Conservation (phyloP, 1,140 invertebrate species). For the Popillia japonica region DNA sequence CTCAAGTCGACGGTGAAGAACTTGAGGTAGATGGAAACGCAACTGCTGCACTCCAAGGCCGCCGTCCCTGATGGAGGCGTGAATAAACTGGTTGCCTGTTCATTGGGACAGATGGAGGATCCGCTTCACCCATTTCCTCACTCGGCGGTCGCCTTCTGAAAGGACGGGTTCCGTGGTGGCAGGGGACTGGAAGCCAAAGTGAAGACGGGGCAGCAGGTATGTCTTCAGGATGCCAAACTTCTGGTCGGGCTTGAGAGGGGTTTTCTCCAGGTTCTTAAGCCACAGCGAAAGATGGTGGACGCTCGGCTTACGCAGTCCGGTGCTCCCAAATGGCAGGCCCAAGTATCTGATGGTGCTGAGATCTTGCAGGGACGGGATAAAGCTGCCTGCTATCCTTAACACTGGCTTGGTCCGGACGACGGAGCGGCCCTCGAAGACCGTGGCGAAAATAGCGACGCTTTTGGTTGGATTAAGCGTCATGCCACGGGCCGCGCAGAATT, state of each 20-base stretch:
- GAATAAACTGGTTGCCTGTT: too few relatives aligned
- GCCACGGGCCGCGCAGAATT: constrained; percentile 23
- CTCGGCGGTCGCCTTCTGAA: too few relatives aligned
- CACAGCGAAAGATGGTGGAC: constrained; percentile 38
- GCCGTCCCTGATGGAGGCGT: constrained; percentile 39
- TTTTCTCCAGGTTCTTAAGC: constrained; percentile 41
- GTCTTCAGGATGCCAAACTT: constrained; percentile 42
- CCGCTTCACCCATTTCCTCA: too few relatives aligned
- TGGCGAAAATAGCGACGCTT: constrained; percentile 53
- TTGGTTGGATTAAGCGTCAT: constrained; percentile 54
- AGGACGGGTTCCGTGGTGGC: too few relatives aligned
- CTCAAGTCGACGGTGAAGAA: background rate
- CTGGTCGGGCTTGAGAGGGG: constrained; percentile 56
- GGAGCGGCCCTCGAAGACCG: constrained; percentile 44
- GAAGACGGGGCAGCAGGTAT: constrained; percentile 45
- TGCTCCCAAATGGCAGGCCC: constrained; percentile 40
- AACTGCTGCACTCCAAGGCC: constrained; percentile 47
- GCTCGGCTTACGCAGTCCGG: constrained; percentile 43
- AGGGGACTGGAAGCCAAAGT: constrained; percentile 43
- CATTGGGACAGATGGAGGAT: too few relatives aligned
- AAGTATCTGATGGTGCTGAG: constrained; percentile 46
- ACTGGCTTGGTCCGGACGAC: constrained; percentile 38
- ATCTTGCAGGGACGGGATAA: constrained; percentile 40
- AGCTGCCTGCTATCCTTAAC: constrained; percentile 40
- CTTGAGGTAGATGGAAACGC: constrained; percentile 22